These are phyloP conservation scores for Cataglyphis albicans DNA, from an alignment of 2,888 invertebrate genomes.

Conservation along the genomic window DNA sequence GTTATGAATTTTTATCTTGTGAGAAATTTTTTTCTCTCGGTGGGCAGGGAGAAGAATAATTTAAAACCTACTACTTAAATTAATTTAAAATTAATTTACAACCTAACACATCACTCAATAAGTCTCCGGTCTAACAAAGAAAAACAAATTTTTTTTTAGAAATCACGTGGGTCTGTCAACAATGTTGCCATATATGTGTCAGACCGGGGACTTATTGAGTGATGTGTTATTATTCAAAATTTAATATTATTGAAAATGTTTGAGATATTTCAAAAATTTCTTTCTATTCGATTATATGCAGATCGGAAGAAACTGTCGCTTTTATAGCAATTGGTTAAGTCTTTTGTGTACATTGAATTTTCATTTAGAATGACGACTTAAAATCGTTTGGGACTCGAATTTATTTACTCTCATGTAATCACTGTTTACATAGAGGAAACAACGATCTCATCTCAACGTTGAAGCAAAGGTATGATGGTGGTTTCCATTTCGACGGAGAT, in stretches of 20 bases:
- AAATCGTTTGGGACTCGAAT: slow-evolving; percentile 23
- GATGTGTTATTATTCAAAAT: too few relatives aligned
- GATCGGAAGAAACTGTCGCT: neutral
- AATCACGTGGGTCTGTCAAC: too few relatives aligned
- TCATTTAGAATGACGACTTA: neutral
- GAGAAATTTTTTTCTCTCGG: neutral
- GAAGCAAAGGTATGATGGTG: slow-evolving; percentile 42
- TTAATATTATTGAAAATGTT: neutral
- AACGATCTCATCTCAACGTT: slow-evolving; percentile 45
- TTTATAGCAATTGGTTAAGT: neutral
- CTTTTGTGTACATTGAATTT: neutral
- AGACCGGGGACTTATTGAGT: too few relatives aligned
- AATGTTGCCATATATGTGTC: too few relatives aligned
- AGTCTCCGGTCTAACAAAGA: too few relatives aligned
- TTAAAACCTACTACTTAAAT: neutral
- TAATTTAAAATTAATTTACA: too few relatives aligned
- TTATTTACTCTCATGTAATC: slow-evolving; percentile 43
- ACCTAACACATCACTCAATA: too few relatives aligned
- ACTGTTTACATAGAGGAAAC: slow-evolving; percentile 48
- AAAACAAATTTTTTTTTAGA: too few relatives aligned
- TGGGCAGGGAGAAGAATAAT: neutral
- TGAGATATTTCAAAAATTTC: neutral
- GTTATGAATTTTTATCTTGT: neutral
- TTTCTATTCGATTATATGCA: neutral
- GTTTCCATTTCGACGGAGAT: slow-evolving; percentile 30